Conservation (phyloP, 2,888 invertebrate species). For the Limnephilus auricula region DNA sequence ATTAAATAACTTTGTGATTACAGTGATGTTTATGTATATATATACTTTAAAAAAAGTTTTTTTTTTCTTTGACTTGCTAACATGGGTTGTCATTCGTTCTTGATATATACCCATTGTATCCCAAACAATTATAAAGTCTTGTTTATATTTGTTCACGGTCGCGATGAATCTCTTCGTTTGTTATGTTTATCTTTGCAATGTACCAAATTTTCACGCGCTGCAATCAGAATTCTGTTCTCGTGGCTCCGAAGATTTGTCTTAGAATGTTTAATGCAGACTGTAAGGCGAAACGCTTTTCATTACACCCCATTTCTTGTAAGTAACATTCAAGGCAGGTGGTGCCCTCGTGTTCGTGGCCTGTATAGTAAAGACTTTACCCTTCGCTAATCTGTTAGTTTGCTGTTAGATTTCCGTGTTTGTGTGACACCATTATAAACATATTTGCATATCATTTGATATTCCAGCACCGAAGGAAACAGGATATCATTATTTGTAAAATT, state of each 20-base stretch:
- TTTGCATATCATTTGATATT: not conserved
- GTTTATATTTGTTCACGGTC: not conserved
- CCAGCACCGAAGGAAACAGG: not conserved
- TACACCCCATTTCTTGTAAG: not conserved
- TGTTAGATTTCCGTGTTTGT: not conserved
- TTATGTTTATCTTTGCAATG: not conserved
- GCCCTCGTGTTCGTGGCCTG: not conserved
- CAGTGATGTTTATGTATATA: too few species aligned
- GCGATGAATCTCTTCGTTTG: not conserved
- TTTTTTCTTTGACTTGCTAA: too few species aligned
- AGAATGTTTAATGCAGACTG: constrained; percentile 13
- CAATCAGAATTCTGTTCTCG: constrained; percentile 14
- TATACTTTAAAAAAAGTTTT: too few species aligned
- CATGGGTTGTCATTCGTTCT: not conserved
- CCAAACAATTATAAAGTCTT: not conserved
- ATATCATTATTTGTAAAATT: not conserved
- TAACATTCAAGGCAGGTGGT: constrained; percentile 20
- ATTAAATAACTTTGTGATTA: too few species aligned
- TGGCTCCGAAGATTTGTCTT: not conserved
- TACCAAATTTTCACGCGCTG: constrained; percentile 8
- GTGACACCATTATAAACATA: not conserved
- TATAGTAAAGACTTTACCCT: not conserved
- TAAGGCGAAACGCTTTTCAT: constrained; percentile 21
- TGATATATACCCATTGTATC: not conserved
- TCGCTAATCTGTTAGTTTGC: not conserved